Evolutionary conservation across 2,113 vertebrate genomes (phyloP).

Genomic region (Boulengerochromis microlepis): DNA sequence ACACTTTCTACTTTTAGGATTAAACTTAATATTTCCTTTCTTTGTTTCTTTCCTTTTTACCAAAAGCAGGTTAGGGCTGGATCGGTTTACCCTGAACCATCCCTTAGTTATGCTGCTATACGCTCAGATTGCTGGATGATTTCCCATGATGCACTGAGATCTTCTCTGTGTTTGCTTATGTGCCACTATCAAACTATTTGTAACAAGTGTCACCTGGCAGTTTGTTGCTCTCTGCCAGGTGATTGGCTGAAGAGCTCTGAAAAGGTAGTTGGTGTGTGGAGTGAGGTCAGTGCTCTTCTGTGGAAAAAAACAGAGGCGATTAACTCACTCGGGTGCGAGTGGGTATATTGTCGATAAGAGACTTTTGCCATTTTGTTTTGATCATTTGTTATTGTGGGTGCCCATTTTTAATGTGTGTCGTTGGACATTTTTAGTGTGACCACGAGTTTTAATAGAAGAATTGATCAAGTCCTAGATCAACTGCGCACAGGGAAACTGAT

Average conservation of each 20-base stretch:
- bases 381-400: neutral
- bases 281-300: neutral
- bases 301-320: neutral
- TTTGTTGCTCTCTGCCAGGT: neutral
- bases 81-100: neutral
- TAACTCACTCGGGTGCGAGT: neutral
- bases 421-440: neutral
- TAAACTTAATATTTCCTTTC: neutral
- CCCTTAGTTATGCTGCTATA: neutral
- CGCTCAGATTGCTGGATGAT: neutral
- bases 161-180: neutral
- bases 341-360: neutral
- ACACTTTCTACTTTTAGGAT: neutral
- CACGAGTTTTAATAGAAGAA: neutral
- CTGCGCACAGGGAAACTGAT: neutral
- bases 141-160: neutral
- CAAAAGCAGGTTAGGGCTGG: neutral
- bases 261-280: neutral
- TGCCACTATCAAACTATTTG: neutral
- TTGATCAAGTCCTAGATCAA: neutral
- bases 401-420: neutral
- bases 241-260: neutral
- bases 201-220: neutral
- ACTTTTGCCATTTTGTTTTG: neutral
- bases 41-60: neutral